A percentile compares a stretch with the other conserved stretches of the same genome.
Evolutionary conservation across 2,888 invertebrate genomes (phyloP).

Genomic region (Theodoxus fluviatilis): DNA sequence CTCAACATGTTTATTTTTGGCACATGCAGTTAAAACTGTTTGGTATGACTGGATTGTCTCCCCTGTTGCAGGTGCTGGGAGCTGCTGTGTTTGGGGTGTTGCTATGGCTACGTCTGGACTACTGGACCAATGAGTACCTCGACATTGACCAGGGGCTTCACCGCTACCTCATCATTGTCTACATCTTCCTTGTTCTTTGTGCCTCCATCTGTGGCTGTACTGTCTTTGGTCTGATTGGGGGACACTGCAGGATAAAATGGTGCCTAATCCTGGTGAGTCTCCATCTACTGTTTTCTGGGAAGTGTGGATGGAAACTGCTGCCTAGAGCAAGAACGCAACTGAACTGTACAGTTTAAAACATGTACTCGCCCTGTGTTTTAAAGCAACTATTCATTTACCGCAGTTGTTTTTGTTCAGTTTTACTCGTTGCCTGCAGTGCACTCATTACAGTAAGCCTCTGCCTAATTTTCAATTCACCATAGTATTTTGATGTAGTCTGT

Average conservation of each 20-base stretch:
- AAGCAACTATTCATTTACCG: too few relatives aligned
- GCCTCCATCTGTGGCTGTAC: slow-evolving; percentile 44
- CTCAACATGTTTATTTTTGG: too few relatives aligned
- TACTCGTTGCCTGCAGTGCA: too few relatives aligned
- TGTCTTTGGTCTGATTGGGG: slow-evolving; percentile 52
- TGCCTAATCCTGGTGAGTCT: slow-evolving; percentile 47
- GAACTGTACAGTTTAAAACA: too few relatives aligned
- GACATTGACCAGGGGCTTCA: slow-evolving; percentile 42
- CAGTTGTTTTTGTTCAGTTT: too few relatives aligned
- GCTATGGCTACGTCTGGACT: slow-evolving; percentile 53
- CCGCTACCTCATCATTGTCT: slow-evolving; percentile 46
- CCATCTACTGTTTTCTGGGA: neutral
- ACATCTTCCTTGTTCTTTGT: slow-evolving; percentile 49
- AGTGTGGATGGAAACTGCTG: neutral
- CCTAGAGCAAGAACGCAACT: neutral
- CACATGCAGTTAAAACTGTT: too few relatives aligned
- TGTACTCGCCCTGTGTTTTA: too few relatives aligned
- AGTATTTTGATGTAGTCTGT: too few relatives aligned
- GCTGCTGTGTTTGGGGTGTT: slow-evolving; percentile 50
- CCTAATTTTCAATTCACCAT: too few relatives aligned
- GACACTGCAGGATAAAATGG: slow-evolving; percentile 42
- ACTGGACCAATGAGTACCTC: slow-evolving; percentile 52
- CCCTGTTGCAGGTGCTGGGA: slow-evolving; percentile 53
- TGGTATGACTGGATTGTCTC: too few relatives aligned
- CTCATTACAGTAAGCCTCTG: too few relatives aligned